Conservation (phyloP, 2,113 vertebrate species). For the Pholis gunnellus region DNA sequence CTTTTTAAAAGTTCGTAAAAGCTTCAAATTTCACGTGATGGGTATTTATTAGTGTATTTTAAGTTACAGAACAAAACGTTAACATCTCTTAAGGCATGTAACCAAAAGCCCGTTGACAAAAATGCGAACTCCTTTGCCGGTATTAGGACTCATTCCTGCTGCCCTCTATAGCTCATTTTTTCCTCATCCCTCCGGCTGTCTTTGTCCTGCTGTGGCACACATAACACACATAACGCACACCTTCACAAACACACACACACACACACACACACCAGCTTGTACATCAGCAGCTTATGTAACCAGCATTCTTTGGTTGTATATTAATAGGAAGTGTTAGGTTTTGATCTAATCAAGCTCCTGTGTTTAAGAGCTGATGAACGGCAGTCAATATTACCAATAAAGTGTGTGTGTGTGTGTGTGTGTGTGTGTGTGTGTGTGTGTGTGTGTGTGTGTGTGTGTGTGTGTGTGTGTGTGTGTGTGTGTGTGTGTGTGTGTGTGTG, state of each 20-base stretch:
- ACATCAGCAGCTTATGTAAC: conserved; percentile 42
- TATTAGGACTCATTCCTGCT: background rate
- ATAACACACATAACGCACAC: conserved; percentile 5
- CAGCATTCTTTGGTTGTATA: conserved; percentile 35
- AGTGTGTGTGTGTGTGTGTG: conserved; percentile 1
- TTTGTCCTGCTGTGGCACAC: conserved; percentile 21
- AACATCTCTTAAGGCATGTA: background rate
- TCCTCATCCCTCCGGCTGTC: conserved; percentile 13
- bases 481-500: conserved; percentile 3
- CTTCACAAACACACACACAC: conserved; percentile 12
- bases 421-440: conserved; percentile 9
- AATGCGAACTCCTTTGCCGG: background rate
- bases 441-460: conserved; percentile 4
- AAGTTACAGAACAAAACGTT: too few relatives aligned
- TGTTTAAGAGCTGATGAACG: conserved; percentile 32
- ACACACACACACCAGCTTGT: conserved; percentile 1
- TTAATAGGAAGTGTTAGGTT: conserved; percentile 24
- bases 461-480: conserved; percentile 8
- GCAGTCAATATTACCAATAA: conserved; percentile 3
- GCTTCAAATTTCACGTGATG: too few relatives aligned
- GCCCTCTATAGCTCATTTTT: background rate
- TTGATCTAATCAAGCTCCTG: conserved; percentile 40
- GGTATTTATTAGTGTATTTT: too few relatives aligned
- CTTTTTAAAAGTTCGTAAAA: too few relatives aligned
- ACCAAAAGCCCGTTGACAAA: background rate